Evolutionary conservation across 2,888 invertebrate species (phyloP).

Genomic region (Chymomyza fuscimana): DNA sequence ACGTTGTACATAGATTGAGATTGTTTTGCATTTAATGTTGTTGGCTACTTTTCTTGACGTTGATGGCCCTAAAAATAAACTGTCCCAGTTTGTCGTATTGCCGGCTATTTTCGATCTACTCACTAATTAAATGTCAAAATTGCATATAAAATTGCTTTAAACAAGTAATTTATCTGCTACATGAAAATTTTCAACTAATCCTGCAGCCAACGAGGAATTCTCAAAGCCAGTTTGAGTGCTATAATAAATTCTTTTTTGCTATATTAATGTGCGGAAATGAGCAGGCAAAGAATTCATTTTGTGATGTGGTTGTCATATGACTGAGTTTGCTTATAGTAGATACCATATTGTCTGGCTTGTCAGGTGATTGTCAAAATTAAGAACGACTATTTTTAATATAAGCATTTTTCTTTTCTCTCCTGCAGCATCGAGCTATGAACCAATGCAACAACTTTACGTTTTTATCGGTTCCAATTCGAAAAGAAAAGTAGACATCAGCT

Average conservation of each 20-base stretch:
- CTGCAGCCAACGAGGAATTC: slow-evolving; percentile 45
- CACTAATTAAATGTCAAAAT: slow-evolving; percentile 73
- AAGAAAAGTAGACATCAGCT: neutral
- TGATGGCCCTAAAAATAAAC: slow-evolving; percentile 46
- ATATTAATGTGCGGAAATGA: neutral
- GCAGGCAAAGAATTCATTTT: neutral
- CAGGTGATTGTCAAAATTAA: neutral
- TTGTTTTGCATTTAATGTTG: too few relatives aligned
- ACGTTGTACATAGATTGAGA: too few relatives aligned
- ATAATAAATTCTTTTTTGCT: slow-evolving; percentile 36
- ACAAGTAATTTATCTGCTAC: slow-evolving; percentile 54
- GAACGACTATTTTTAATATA: neutral
- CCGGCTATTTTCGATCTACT: slow-evolving; percentile 21
- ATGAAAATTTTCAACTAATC: slow-evolving; percentile 40
- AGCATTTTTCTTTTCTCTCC: slow-evolving; percentile 13
- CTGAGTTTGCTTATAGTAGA: neutral
- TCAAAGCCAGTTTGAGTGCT: slow-evolving; percentile 54
- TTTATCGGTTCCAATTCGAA: neutral
- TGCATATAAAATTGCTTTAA: slow-evolving; percentile 51
- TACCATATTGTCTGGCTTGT: neutral
- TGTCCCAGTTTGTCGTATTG: slow-evolving; percentile 54
- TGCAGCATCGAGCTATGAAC: neutral
- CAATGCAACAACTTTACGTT: neutral
- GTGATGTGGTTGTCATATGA: slow-evolving; percentile 4
- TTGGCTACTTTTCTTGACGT: neutral